A percentile compares a stretch with the other conserved stretches of the same genome.
Conservation (phyloP, 2,797 vertebrate genomes). For the Nyctalus aviator region DNA sequence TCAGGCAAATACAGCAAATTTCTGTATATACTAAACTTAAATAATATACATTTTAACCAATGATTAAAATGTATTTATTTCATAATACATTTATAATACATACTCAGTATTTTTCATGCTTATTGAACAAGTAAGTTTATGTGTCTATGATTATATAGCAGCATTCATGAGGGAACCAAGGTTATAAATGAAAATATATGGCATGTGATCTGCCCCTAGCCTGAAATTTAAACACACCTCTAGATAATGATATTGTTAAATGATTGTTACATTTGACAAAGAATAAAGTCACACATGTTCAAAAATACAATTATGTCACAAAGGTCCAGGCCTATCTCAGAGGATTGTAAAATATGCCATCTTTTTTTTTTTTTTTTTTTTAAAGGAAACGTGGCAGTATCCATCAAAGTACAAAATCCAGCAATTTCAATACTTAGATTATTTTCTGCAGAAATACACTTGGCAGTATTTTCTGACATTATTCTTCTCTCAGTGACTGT, state of each 20-base stretch:
- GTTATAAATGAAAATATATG: neutral
- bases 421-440: neutral
- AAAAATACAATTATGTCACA: neutral
- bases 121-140: neutral
- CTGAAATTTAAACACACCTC: neutral
- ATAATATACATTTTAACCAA: neutral
- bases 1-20: neutral
- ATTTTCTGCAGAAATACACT: neutral
- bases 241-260: neutral
- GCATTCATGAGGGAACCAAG: neutral
- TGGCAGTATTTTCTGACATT: neutral
- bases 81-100: neutral
- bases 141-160: neutral
- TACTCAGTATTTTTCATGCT: neutral
- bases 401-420: conserved; percentile 27
- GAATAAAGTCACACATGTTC: neutral
- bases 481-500: neutral
- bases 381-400: neutral
- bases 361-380: conserved; percentile 47
- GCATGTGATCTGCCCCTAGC: neutral
- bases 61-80: neutral
- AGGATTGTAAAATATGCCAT: neutral
- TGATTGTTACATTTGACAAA: neutral
- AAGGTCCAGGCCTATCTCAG: neutral
- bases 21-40: neutral